Conservation (phyloP, 1,140 invertebrate species). For the Ruditapes philippinarum region DNA sequence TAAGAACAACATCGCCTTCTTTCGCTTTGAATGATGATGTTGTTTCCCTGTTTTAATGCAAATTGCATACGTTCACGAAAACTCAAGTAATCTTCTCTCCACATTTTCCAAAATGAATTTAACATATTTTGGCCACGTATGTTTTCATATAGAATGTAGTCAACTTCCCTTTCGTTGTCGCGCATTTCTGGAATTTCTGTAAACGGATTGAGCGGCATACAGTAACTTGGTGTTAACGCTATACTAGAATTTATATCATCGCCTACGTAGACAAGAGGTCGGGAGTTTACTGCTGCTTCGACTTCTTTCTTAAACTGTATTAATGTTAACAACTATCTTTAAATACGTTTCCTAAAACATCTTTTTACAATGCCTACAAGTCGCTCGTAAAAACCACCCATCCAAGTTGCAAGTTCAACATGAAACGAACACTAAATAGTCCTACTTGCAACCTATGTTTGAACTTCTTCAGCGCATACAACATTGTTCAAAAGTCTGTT, state of each 20-base stretch:
- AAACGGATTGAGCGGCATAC: not conserved
- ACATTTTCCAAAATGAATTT: not conserved
- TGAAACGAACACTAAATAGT: not conserved
- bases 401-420: not conserved
- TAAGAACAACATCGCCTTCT: not conserved
- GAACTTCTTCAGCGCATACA: not conserved
- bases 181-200: not conserved
- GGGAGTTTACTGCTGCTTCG: slow-evolving; percentile 12
- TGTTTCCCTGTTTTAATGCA: not conserved
- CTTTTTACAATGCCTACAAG: slow-evolving; percentile 7
- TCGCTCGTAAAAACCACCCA: slow-evolving; percentile 16
- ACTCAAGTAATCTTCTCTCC: not conserved
- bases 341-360: not conserved
- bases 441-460: not conserved
- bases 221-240: not conserved
- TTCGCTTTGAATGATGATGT: not conserved
- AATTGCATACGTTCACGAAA: not conserved
- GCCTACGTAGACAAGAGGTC: slow-evolving; percentile 2
- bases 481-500: not conserved
- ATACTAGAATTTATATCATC: slow-evolving; percentile 1
- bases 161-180: not conserved
- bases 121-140: not conserved
- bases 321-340: slow-evolving; percentile 7
- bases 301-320: slow-evolving; percentile 24
- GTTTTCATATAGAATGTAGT: not conserved